Evolutionary conservation across 2,888 invertebrate species (phyloP), one percentile per base, ranked within the genome.

Genomic region (Drosophila kanekoi): DNA sequence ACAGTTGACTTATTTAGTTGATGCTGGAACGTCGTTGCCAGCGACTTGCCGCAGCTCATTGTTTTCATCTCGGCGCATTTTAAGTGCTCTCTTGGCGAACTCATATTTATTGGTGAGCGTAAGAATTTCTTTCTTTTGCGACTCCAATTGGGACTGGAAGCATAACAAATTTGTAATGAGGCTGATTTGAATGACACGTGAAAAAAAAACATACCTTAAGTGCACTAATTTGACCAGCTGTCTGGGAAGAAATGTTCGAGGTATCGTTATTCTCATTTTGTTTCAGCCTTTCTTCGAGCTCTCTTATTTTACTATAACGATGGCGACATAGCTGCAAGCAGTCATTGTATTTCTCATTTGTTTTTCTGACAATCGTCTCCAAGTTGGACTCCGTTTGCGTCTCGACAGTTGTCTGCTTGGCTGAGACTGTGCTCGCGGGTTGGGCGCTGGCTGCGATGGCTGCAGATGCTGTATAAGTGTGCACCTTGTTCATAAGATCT

Each of bases 321-420:
- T 63, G 62, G 1, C 90, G 90, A 54, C 91, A 91, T 33, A 92
- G 66, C n/a, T 79, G 65, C 28, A 89, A 54, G 5, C 88, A 57
- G 49, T 92, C 91, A 23, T 79, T 80, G 11, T 87, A 85, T 69
- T 92, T 92, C 23, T 71, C 65, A 41, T 68, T 79, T 9, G 89
- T 43, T 33, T 88, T 87, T 1, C 70, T 73, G 1, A 89, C 37
- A 1, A 43, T 38, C 9, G 65, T 51, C 43, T 84, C 89, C 4
- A 81, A 6, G 9, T 83, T 78, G 10, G 74, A 68, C 18, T 87
- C 87, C 0, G 90, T 91, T 68, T 90, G 91, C 1, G 79, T 78
- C 20, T 75, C 78, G 5, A 20, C 45, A 23, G 73, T 32, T 18
- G 49, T 10, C 4, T n/a, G 14, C 28, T 43, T 13, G 11, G 45